Evolutionary conservation across 1,140 invertebrate genomes (phyloP), one percentile per base, ranked within the genome.

Genomic region (Drosophila lini): DNA sequence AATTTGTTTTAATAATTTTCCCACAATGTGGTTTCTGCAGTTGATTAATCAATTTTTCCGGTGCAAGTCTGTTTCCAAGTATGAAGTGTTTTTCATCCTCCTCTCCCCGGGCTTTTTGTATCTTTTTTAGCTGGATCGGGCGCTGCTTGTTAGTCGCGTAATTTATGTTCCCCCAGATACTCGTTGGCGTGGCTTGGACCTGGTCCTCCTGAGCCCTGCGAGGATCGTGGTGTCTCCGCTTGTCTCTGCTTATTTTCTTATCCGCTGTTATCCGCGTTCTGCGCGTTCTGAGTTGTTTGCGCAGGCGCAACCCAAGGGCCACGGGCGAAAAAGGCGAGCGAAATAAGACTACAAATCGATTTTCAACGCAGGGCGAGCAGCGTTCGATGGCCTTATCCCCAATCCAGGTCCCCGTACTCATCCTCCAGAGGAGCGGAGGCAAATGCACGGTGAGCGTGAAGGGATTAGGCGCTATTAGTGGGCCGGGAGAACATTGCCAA

Each of bases 91-190:
- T 74, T 59, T 36, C 44, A 57, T 74, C 36, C 70, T 40, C 32
- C 52, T 32, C 38, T 44, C 44, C 67, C 44, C 36, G 31, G n/a
- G 34, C 45, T 53, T 52, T 67, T 79, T 81, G 75, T 86, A 77
- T 75, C 67, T 86, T 80, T 90, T 91, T 80, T 82, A 85, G 79
- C 81, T 80, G 80, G 64, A 79, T 62, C 78, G 82, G 79, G 80
- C 80, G 84, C 82, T 86, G 85, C 90, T 91, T 91, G 90, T 91
- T 91, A 91, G 86, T 83, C 83, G 86, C 82, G 86, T 91, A 91
- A 91, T 91, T 91, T 91, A 91, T 91, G 90, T 90, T 90, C 71
- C 81, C 84, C 59, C 83, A 86, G 90, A 91, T 91, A 86, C 80
- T 91, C 86, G 83, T 91, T 91, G 90, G 83, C 90, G 78, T 91